Evolutionary conservation across 2,113 vertebrate genomes (phyloP).

Genomic region (Coracopsis vasa): DNA sequence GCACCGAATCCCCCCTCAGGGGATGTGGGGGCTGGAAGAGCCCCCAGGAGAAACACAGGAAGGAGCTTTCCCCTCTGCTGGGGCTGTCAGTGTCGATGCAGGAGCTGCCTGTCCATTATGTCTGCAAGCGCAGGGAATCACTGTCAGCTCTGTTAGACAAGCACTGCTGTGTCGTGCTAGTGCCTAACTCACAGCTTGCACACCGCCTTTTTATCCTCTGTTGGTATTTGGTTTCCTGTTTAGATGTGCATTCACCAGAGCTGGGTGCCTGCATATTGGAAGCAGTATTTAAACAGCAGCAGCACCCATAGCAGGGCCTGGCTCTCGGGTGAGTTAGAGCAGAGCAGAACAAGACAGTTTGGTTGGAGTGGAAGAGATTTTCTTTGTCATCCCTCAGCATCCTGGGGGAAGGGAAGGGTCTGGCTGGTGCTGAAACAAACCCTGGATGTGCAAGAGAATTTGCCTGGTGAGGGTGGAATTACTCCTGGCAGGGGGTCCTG

Average conservation of each 20-base stretch:
- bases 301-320: rapidly evolving
- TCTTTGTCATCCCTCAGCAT: not conserved
- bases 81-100: not conserved
- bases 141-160: not conserved
- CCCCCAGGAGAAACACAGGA: not conserved
- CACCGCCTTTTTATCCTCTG: not conserved
- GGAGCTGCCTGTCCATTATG: not conserved
- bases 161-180: not conserved
- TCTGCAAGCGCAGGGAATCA: not conserved
- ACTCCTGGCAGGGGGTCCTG: not conserved
- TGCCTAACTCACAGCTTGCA: not conserved
- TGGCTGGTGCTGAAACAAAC: not conserved
- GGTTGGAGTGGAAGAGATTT: not conserved
- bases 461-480: not conserved
- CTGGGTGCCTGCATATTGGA: not conserved
- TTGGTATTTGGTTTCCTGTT: not conserved
- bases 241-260: not conserved
- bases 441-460: not conserved
- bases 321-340: rapidly evolving
- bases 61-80: not conserved
- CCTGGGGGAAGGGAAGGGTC: not conserved
- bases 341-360: not conserved
- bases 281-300: not conserved
- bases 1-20: not conserved
- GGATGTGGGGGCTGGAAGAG: not conserved